Evolutionary conservation across 2,888 invertebrate genomes (phyloP).

Genomic region (Agriopis marginaria): DNA sequence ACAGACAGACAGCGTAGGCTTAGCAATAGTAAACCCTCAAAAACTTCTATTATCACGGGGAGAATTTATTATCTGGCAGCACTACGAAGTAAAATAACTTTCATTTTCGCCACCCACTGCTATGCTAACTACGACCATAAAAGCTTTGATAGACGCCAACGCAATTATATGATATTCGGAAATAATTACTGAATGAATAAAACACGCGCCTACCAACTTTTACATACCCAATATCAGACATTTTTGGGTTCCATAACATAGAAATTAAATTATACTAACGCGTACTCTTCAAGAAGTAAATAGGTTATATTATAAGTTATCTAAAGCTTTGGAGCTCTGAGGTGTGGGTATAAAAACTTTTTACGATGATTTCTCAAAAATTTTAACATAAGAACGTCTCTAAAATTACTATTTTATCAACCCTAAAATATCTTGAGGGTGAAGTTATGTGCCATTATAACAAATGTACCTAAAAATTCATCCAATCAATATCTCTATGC

Average conservation of each 20-base stretch:
- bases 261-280: not conserved
- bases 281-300: not conserved
- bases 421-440: too few relatives aligned
- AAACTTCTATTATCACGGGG: not conserved
- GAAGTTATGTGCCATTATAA: too few relatives aligned
- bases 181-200: constrained; percentile 29
- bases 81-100: constrained; percentile 54
- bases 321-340: not conserved
- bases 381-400: too few relatives aligned
- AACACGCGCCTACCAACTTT: constrained; percentile 36
- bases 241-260: constrained; percentile 14
- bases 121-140: constrained; percentile 18
- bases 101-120: constrained; percentile 64
- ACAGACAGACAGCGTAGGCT: too few relatives aligned
- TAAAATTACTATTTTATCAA: too few relatives aligned
- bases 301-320: too few relatives aligned
- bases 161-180: constrained; percentile 39
- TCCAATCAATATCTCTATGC: too few relatives aligned
- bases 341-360: too few relatives aligned
- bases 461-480: too few relatives aligned
- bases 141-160: constrained; percentile 32
- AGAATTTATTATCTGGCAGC: constrained; percentile 1
- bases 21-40: too few relatives aligned
- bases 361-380: too few relatives aligned
- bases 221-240: constrained; percentile 30